Evolutionary conservation across 2,888 invertebrate species (phyloP).

Genomic region (Empis livida): DNA sequence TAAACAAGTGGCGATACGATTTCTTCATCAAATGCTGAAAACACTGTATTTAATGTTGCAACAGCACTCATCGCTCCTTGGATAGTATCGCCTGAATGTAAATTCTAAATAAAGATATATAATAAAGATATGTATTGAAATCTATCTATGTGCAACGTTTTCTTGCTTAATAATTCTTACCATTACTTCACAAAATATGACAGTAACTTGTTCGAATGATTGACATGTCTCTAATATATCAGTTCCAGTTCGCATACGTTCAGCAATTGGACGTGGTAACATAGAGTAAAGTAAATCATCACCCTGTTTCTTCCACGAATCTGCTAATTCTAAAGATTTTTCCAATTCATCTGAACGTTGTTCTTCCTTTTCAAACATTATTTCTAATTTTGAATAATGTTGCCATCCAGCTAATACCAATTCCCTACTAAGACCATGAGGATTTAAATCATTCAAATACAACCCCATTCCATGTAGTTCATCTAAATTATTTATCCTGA

Average conservation of each 20-base stretch:
- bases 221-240: conserved; percentile 70
- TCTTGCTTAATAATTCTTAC: too few species aligned
- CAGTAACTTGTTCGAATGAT: conserved; percentile 40
- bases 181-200: conserved; percentile 32
- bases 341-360: conserved; percentile 65
- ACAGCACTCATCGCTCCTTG: conserved; percentile 65
- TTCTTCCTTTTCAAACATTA: conserved; percentile 73
- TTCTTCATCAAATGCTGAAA: conserved; percentile 70
- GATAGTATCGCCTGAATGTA: conserved; percentile 27
- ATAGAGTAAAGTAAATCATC: conserved; percentile 82
- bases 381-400: conserved; percentile 64
- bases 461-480: conserved; percentile 69
- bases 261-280: conserved; percentile 79
- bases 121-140: background rate
- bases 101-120: conserved; percentile 15
- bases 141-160: too few species aligned
- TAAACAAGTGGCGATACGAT: conserved; percentile 77
- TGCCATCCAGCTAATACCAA: conserved; percentile 77
- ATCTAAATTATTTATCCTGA: conserved; percentile 67
- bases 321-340: conserved; percentile 59
- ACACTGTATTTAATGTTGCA: conserved; percentile 72
- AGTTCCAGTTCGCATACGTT: conserved; percentile 61
- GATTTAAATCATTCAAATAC: conserved; percentile 70
- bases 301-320: conserved; percentile 74
- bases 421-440: conserved; percentile 72